phyloP scores from a whole-genome alignment of 2,797 vertebrate genomes.

The Pithecia hirsuta region DNA sequence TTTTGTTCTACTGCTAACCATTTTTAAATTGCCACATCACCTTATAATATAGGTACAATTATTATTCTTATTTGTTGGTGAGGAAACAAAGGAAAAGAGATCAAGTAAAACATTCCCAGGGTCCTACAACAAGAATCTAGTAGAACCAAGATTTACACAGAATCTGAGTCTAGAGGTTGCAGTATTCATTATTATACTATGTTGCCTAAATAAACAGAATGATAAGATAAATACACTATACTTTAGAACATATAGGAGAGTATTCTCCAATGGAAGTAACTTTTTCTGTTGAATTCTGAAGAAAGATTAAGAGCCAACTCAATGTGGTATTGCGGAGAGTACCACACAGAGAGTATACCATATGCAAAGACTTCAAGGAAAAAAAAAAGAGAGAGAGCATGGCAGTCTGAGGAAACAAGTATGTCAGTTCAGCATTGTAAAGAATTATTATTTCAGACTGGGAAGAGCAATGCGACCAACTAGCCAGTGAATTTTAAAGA shows the following conservation, averaged over 20 bases:
- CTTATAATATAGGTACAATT: not conserved
- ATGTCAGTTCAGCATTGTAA: not conserved
- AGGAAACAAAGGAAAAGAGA: not conserved
- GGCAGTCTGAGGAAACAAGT: not conserved
- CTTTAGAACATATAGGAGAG: not conserved
- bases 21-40: not conserved
- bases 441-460: not conserved
- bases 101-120: not conserved
- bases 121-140: not conserved
- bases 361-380: not conserved
- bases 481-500: not conserved
- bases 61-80: not conserved
- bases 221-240: not conserved
- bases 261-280: not conserved
- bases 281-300: not conserved
- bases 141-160: not conserved
- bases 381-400: not conserved
- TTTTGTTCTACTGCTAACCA: too few relatives aligned
- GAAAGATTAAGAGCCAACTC: not conserved
- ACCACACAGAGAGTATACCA: not conserved
- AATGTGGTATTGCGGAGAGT: not conserved
- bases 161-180: not conserved
- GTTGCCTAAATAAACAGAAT: not conserved
- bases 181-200: not conserved
- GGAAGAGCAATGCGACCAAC: not conserved